Evolutionary conservation across 1,140 invertebrate species (phyloP).

Genomic region (Eufriesea mexicana): DNA sequence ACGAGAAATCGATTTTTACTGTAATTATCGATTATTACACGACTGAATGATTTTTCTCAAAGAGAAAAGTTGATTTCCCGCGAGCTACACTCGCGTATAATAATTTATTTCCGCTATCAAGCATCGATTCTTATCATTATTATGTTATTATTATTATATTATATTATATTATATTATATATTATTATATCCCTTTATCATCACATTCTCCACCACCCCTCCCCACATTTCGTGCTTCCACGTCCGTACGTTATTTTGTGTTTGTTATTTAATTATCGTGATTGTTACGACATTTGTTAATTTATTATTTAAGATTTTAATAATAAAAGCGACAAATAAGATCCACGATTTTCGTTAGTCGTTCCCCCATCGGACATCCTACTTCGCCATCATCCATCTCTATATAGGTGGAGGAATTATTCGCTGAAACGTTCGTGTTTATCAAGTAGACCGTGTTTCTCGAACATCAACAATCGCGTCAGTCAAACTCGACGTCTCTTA

Average conservation of each 20-base stretch:
- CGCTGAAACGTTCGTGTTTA: too few species aligned
- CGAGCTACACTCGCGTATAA: conserved; percentile 34
- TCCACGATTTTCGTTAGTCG: not conserved
- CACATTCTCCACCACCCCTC: conserved; percentile 39
- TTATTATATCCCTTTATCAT: conserved; percentile 31
- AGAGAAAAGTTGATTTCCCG: conserved; percentile 11
- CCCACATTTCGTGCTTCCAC: conserved; percentile 42
- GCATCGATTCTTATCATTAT: conserved; percentile 38
- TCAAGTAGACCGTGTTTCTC: too few species aligned
- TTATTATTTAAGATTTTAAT: conserved; percentile 78
- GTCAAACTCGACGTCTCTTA: not conserved
- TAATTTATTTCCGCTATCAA: conserved; percentile 63
- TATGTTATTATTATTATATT: conserved; percentile 46
- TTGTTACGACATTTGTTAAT: conserved; percentile 74
- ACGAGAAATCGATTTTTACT: conserved; percentile 25
- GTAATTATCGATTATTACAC: conserved; percentile 33
- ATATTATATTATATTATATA: conserved; percentile 49
- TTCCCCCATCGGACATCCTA: not conserved
- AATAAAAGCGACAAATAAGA: conserved; percentile 61
- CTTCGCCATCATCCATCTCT: not conserved
- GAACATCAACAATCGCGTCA: too few species aligned
- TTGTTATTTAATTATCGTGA: conserved; percentile 77
- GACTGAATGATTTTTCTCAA: conserved; percentile 32
- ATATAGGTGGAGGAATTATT: too few species aligned
- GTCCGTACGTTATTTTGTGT: conserved; percentile 61